Evolutionary conservation across 2,113 vertebrate genomes (phyloP), one percentile per base, ranked within the genome.

Genomic region (Saguinus imperator): DNA sequence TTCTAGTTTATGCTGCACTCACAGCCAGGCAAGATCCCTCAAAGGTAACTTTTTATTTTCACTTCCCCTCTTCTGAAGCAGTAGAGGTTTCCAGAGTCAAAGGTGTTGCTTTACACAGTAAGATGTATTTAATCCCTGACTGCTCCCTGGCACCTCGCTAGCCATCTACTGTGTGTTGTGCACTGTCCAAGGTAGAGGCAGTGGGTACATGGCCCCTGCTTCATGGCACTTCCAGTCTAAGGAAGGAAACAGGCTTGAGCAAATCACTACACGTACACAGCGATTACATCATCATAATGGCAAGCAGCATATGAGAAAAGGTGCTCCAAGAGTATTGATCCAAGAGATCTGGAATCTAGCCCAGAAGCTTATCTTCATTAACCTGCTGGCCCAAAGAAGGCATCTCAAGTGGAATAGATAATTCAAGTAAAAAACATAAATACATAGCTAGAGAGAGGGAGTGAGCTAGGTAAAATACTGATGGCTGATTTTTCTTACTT

Each of bases 341-440:
- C 37, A 73, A 27, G 17, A 83, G 21, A 90, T 25, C 35, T 57
- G 83, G 8, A 82, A 43, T 11, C n/a, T 1, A 75, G 58, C 8
- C 66, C 32, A 68, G 48, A 40, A 85, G 40, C 12, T 32, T 75
- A 37, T 32, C 35, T 61, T 70, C 25, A 68, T 77, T 88, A 81
- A 90, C 77, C 61, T 32, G 40, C 18, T 50, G 35, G n/a, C 2
- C 50, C 66, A 93, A 68, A 27, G 8, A 37, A 88, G 6, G 21
- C 17, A 25, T 45, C 64, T 58, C 23, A 91, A 89, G 12, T 23
- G 32, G 11, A 66, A 81, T 1, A 45, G 18, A 72, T 70, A 66
- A 93, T 72, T 83, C 32, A 94, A 83, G 10, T 35, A 37, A 70
- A 66, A 81, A 61, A 80, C 29, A 85, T 45, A 57, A 23, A 84